Base-by-base conservation (phyloP, 2,888 invertebrate genomes). In the Chrysina gloriosa region DNA sequence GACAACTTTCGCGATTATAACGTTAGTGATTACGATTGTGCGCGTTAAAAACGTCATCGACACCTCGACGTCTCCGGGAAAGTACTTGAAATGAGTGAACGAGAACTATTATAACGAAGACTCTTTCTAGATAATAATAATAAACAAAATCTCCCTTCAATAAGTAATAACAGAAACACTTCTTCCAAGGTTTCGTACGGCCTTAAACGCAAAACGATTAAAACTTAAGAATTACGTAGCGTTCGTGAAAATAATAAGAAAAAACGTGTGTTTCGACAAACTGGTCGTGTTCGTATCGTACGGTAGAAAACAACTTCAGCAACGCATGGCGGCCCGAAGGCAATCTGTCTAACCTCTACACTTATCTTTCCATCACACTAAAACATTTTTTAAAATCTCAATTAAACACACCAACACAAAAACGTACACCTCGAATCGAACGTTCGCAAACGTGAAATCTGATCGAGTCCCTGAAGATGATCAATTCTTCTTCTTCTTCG, bases 151-250 rank as follows among this genome's bases (percentile, higher is more conserved):
- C 11, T 54, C 23, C 42, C 39, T 23, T 25, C 16, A 61, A 48
- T 21, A 61, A 65, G 21, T 29, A 11, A 50, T 39, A 29, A 25
- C 7, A 31, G 19, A 14, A 52, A 56, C 16, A 50, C 34, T 50
- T 52, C 54, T 67, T 63, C 52, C 63, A 39, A 77, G 78, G 78
- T 78, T 79, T 72, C 72, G 73, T 69, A 79, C 76, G 79, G 78
- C 78, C 78, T 79, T 77, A 79, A 68, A 21, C 54, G n/a, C 50
- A 50, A 21, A 47, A 47, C 14, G 31, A 14, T 9, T 75, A 54
- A 19, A 14, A 31, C n/a, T 48, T 31, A 27, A 3, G 9, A 31
- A 31, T 16, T 72, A 73, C 76, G 74, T 71, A 71, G 69, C 67
- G 58, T 65, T 66, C 65, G 72, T 71, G 58, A 66, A 65, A 67